Evolutionary conservation across 2,888 invertebrate species (phyloP), one percentile per base, ranked within the genome.

Genomic region (Lobophora halterata): DNA sequence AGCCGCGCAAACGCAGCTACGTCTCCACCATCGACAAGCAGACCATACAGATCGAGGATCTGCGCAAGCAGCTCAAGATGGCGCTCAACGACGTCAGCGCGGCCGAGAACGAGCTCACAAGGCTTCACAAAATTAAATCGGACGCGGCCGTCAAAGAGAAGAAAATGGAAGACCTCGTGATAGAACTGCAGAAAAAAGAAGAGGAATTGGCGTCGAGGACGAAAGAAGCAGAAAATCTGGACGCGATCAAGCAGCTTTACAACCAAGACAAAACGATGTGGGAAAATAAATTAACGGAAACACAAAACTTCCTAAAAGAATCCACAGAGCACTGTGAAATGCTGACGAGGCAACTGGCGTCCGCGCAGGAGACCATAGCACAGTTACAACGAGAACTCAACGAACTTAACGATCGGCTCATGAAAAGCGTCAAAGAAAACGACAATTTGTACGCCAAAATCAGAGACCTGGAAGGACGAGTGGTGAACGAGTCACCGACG

Each of bases 351-450:
- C 93, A 94, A 62, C 79, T 94, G 18, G 81, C 90, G 17, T 83
- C 90, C 6, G 92, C 91, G 53, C 92, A 92, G 60, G 88, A 90
- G 38, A 89, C 89, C 5, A 89, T 93, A n/a, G 88, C 90, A 42
- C 90, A 90, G 49, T 73, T 94, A 29, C 92, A 93, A 59, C 85
- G 89, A 47, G 93, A 95, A 69, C 75, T 94, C 4, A 89, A 89
- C 14, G 90, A 91, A 44, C 80, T 91, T 3, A 92, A 92, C 60
- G 92, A 93, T 42, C 89, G 88, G 61, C 71, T 94, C 24, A 76
- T 92, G 2, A 90, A 91, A 52, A 92, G 93, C 39, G 92, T 93
- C 20, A 93, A 93, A 61, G 95, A 95, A 71, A 95, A 94, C 65
- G 94, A 95, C 59, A 82, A 85, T 8, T 81, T 95, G 10, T 94